Percentiles rank a stretch among this genome's conserved stretches.
Conservation (phyloP, 2,113 vertebrate species). For the Lanius collurio region DNA sequence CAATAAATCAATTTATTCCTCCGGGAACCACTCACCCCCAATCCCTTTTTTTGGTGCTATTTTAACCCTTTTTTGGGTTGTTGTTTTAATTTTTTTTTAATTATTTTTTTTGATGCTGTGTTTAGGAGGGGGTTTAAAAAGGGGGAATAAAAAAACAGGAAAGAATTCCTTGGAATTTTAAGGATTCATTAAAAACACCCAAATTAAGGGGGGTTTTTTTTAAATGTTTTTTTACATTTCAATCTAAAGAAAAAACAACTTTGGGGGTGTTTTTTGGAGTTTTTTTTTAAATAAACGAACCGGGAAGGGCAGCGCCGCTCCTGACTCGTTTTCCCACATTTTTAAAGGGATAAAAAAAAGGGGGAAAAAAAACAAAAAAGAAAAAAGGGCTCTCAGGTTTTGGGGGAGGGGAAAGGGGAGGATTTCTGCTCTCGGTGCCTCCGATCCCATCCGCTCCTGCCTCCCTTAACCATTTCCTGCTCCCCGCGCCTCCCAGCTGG, state of each 20-base stretch:
- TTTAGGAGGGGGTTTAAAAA: neutral
- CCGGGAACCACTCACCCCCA: accelerated
- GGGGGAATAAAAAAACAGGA: neutral
- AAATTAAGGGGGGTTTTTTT: too few species aligned
- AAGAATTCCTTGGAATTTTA: neutral
- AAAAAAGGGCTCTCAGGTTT: neutral
- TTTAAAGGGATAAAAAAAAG: neutral
- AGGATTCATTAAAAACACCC: neutral
- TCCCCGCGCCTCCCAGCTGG: neutral
- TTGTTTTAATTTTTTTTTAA: neutral
- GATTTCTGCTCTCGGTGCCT: neutral
- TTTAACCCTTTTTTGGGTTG: too few species aligned
- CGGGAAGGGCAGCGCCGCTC: neutral
- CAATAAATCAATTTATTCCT: neutral
- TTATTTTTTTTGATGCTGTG: accelerated
- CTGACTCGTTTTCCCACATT: neutral
- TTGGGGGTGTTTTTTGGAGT: accelerated
- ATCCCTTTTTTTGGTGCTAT: accelerated
- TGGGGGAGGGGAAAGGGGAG: too few species aligned
- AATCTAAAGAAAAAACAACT: neutral
- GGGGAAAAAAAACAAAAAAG: neutral
- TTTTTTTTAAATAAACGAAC: neutral
- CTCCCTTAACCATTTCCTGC: conserved; percentile 56
- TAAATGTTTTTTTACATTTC: neutral
- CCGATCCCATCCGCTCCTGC: neutral